phyloP scores from a whole-genome alignment of 1,140 invertebrate species.

The Acromyrmex heyeri region DNA sequence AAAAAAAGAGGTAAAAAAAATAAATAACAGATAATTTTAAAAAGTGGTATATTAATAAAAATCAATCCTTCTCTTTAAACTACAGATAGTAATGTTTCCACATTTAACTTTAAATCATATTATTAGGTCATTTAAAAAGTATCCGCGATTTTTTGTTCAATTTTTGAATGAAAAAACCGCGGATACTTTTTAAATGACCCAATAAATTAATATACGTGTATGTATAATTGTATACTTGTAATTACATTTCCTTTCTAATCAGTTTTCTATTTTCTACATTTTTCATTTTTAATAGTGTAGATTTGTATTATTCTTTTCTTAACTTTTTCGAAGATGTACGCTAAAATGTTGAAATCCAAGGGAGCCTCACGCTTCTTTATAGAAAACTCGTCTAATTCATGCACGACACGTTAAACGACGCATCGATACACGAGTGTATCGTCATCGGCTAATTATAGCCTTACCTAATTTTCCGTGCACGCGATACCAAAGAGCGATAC shows the following conservation, averaged over 20 bases:
- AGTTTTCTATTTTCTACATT: not conserved
- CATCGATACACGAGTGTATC: not conserved
- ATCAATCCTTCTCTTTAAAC: not conserved
- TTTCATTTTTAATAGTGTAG: not conserved
- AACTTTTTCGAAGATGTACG: not conserved
- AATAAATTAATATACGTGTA: not conserved
- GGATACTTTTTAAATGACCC: no score
- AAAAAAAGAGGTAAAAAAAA: not conserved
- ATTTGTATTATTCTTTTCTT: not conserved
- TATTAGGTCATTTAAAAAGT: no score
- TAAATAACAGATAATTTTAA: not conserved
- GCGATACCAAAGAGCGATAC: not conserved
- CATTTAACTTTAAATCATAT: not conserved
- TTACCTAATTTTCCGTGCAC: conserved; percentile 30
- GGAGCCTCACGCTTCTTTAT: not conserved
- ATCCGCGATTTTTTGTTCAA: no score
- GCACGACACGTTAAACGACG: not conserved
- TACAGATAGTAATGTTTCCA: not conserved
- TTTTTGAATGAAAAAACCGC: no score
- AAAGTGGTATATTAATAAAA: not conserved
- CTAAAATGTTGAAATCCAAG: not conserved
- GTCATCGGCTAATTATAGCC: not conserved
- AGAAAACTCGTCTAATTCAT: not conserved
- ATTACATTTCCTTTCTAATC: not conserved
- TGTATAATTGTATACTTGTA: not conserved